A percentile compares a stretch with the other conserved stretches of the same genome.
Conservation (phyloP, 2,113 vertebrate species). For the Rhagologus leucostigma region DNA sequence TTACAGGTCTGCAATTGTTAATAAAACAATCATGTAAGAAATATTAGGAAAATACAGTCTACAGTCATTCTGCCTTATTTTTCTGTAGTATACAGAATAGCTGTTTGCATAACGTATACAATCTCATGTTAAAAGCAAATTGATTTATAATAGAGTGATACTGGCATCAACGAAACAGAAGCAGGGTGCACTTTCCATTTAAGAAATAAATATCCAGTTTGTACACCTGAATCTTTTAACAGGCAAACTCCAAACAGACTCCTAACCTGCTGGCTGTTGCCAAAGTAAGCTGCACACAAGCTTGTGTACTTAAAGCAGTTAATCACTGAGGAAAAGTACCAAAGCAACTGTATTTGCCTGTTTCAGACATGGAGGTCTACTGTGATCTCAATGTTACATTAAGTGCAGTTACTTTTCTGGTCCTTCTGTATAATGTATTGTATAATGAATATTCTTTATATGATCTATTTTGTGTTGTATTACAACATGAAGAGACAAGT, state of each 20-base stretch:
- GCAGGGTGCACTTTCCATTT: background rate
- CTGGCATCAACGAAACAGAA: background rate
- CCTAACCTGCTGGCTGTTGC: background rate
- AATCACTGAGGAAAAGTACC: background rate
- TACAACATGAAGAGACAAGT: background rate
- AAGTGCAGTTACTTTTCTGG: background rate
- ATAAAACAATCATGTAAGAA: background rate
- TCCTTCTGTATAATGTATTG: background rate
- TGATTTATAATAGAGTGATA: background rate
- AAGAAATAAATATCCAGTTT: background rate
- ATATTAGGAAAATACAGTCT: background rate
- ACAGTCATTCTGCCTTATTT: background rate
- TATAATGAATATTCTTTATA: background rate
- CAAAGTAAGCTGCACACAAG: background rate
- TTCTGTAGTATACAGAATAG: background rate
- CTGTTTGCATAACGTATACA: background rate
- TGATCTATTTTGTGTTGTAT: background rate
- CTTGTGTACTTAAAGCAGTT: background rate
- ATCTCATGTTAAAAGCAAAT: background rate
- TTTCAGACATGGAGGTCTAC: background rate
- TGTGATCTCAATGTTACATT: background rate
- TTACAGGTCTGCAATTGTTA: constrained; percentile 66
- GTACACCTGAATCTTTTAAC: background rate
- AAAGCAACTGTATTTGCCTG: background rate
- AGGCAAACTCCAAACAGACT: background rate